Evolutionary conservation across 1,140 invertebrate genomes (phyloP).

Genomic region (Euglossa dilemma): DNA sequence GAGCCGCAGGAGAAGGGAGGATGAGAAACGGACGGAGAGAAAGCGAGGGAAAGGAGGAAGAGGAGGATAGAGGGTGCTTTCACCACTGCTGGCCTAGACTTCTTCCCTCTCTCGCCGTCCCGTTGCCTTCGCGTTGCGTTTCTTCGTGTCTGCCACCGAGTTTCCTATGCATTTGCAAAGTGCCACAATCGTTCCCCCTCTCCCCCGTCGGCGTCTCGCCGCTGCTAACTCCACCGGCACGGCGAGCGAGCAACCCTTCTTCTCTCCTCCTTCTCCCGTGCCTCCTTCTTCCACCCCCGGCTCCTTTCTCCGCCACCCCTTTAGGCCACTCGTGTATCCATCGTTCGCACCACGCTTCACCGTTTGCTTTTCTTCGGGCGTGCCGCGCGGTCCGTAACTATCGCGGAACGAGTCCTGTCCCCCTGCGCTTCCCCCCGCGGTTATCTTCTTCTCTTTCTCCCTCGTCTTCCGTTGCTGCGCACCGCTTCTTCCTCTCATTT

Average conservation of each 20-base stretch:
- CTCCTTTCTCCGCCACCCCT: background rate
- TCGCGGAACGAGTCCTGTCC: background rate
- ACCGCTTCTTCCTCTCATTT: background rate
- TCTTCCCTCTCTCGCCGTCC: conserved; percentile 55
- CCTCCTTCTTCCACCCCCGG: background rate
- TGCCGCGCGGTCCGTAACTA: conserved; percentile 32
- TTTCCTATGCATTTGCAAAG: conserved; percentile 63
- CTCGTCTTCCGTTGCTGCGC: background rate
- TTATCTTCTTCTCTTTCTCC: background rate
- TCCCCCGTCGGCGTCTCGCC: background rate
- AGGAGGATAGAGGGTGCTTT: conserved; percentile 62
- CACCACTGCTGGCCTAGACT: conserved; percentile 69
- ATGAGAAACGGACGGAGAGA: conserved; percentile 43
- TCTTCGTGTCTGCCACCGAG: conserved; percentile 58
- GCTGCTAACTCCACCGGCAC: background rate
- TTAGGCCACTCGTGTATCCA: conserved; percentile 40
- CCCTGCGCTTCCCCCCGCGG: background rate
- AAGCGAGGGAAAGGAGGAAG: conserved; percentile 25
- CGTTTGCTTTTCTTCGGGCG: conserved; percentile 39
- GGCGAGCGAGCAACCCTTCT: background rate
- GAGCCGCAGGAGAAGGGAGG: conserved; percentile 35
- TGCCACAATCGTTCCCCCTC: conserved; percentile 52
- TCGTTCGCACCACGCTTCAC: conserved; percentile 37
- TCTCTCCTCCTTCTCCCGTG: background rate
- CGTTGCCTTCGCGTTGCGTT: conserved; percentile 49